Percentiles rank a stretch among this genome's conserved stretches.
Evolutionary conservation across 1,140 invertebrate genomes (phyloP).

Genomic region (Camponotus floridanus): DNA sequence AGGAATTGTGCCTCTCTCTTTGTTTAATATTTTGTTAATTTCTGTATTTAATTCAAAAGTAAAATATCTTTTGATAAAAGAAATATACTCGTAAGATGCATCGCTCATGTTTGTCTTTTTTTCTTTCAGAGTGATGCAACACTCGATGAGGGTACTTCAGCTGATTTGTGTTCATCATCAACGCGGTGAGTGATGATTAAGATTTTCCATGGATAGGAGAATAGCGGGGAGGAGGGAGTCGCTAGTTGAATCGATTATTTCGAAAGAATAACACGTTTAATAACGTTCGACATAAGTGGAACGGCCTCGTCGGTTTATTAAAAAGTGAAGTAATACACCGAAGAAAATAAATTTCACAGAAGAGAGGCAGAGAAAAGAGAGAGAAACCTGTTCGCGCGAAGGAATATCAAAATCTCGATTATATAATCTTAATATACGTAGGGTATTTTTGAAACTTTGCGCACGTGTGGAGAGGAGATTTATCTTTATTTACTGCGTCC

Average conservation of each 20-base stretch:
- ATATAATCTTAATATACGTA: not conserved
- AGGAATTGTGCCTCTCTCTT: not conserved
- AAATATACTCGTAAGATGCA: not conserved
- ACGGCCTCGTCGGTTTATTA: not conserved
- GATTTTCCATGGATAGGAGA: not conserved
- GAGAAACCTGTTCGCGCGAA: not conserved
- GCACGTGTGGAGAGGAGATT: not conserved
- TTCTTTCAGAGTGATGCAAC: conserved; percentile 1
- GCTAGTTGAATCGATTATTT: conserved; percentile 32
- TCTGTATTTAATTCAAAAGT: not conserved
- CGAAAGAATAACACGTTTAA: conserved; percentile 4
- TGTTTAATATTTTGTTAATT: not conserved
- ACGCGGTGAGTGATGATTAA: not conserved
- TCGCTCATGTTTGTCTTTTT: not conserved
- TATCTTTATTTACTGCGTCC: conserved; percentile 7
- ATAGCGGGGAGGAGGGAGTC: no score
- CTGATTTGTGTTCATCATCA: not conserved
- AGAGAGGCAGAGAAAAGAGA: not conserved
- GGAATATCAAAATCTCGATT: conserved; percentile 21
- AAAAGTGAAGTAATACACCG: not conserved
- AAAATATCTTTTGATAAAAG: not conserved
- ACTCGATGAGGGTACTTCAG: not conserved
- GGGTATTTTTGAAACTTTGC: not conserved
- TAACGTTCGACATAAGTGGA: not conserved
- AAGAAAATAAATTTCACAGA: not conserved